Evolutionary conservation across 2,113 vertebrate species (phyloP).

Genomic region (Sylvietta virens): DNA sequence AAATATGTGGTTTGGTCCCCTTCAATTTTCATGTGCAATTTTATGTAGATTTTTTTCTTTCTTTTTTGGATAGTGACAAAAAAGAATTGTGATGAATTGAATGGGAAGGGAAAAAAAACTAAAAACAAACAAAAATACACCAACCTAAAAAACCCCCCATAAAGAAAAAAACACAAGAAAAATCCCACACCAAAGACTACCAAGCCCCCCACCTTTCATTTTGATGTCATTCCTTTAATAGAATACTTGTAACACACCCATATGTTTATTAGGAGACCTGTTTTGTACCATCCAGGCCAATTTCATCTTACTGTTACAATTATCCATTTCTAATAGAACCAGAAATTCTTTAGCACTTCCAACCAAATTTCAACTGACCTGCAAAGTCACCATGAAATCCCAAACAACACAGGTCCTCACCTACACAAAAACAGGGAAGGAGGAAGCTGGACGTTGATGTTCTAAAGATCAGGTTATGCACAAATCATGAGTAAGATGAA

Average conservation of each 20-base stretch:
- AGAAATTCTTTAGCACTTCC: background rate
- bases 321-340: background rate
- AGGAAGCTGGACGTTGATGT: background rate
- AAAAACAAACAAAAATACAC: no score
- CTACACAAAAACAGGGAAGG: background rate
- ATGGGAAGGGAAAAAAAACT: background rate
- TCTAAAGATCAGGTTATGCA: background rate
- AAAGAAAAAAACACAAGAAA: background rate
- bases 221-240: background rate
- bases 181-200: background rate
- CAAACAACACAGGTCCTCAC: background rate
- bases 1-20: background rate
- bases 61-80: background rate
- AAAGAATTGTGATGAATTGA: background rate
- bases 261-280: background rate
- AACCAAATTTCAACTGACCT: background rate
- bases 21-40: background rate
- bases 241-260: background rate
- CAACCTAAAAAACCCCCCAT: background rate
- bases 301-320: background rate
- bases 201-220: fast-evolving
- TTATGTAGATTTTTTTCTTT: background rate
- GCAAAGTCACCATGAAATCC: background rate
- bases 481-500: background rate
- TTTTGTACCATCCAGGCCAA: background rate